Conservation (phyloP, 2,113 vertebrate species). For the Rafetus swinhoei region DNA sequence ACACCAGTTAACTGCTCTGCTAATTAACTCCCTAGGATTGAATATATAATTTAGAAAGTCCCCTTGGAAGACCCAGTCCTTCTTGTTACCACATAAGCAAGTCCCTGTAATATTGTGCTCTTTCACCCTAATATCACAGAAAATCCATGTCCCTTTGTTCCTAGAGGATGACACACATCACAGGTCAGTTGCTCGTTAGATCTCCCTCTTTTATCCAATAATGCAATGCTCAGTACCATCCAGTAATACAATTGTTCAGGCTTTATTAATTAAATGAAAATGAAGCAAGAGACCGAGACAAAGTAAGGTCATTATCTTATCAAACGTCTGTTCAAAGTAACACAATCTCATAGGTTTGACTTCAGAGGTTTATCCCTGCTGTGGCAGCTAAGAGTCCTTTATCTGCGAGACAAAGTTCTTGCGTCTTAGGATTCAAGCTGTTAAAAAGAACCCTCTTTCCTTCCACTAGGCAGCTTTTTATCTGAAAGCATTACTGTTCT, state of each 20-base stretch:
- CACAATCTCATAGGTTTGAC: not conserved
- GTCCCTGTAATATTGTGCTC: not conserved
- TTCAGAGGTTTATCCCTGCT: not conserved
- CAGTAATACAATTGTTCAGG: not conserved
- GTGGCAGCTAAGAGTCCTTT: not conserved
- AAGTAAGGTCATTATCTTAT: not conserved
- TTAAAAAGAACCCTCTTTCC: not conserved
- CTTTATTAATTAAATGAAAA: not conserved
- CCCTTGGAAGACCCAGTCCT: not conserved
- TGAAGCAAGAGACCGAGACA: not conserved
- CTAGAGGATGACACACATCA: not conserved
- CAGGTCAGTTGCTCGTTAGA: not conserved
- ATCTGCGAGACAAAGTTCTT: not conserved
- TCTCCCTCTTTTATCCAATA: not conserved
- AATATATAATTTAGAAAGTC: not conserved
- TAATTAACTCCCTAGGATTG: not conserved
- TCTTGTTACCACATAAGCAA: not conserved
- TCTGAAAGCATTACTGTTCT: not conserved
- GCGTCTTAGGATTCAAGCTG: not conserved
- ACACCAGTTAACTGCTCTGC: not conserved
- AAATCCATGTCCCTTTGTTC: not conserved
- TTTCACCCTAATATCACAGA: not conserved
- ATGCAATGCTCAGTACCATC: not conserved
- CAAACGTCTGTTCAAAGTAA: not conserved
- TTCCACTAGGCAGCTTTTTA: not conserved